Evolutionary conservation across 2,888 invertebrate genomes (phyloP).

Genomic region (Drosophila monieri): DNA sequence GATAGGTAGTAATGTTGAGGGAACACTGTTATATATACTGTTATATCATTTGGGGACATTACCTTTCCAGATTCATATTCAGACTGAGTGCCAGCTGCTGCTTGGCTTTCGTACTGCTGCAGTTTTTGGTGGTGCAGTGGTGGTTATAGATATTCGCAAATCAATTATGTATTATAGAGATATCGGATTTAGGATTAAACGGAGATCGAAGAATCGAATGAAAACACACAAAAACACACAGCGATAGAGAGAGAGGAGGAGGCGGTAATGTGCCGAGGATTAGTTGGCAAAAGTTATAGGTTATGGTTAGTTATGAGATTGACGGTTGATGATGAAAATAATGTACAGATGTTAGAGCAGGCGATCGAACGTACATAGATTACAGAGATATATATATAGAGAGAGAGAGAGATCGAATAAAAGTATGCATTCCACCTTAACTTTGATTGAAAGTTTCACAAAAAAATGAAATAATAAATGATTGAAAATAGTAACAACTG

Average conservation of each 20-base stretch:
- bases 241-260: conserved; percentile 43
- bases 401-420: conserved; percentile 6
- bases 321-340: background rate
- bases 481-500: background rate
- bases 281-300: conserved; percentile 35
- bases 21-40: conserved; percentile 32
- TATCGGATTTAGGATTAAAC: conserved; percentile 14
- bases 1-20: conserved; percentile 14
- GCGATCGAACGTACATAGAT: conserved; percentile 27
- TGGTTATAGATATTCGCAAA: conserved; percentile 33
- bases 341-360: conserved; percentile 28
- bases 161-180: conserved; percentile 34
- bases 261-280: conserved; percentile 30
- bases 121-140: conserved; percentile 35
- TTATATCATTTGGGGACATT: conserved; percentile 56
- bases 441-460: conserved; percentile 3
- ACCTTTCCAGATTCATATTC: conserved; percentile 68
- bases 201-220: conserved; percentile 23
- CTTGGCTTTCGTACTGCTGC: conserved; percentile 70
- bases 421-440: conserved; percentile 23
- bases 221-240: conserved; percentile 41
- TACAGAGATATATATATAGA: conserved; percentile 13
- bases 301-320: conserved; percentile 5
- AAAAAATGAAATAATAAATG: background rate
- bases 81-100: conserved; percentile 66